These are phyloP conservation scores for Accipiter cooperii DNA, from an alignment of 2,113 vertebrate genomes.

Conservation along the genomic window DNA sequence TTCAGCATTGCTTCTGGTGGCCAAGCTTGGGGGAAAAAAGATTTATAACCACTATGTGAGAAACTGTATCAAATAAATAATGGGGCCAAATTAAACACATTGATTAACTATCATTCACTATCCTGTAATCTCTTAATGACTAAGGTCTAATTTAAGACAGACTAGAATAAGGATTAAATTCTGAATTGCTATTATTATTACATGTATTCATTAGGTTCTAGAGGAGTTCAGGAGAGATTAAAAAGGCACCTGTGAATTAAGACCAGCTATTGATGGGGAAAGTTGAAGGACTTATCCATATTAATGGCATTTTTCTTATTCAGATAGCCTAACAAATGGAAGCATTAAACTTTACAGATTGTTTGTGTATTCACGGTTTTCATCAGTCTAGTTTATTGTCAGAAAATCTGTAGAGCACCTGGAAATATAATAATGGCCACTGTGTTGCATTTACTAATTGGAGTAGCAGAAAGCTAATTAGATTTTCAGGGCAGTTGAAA, in stretches of 20 bases:
- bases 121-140: slow-evolving; percentile 59
- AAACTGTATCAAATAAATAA: slow-evolving; percentile 67
- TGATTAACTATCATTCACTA: slow-evolving; percentile 65
- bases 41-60: slow-evolving; percentile 41
- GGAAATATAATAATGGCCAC: slow-evolving; percentile 18
- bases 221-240: slow-evolving; percentile 49
- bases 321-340: not conserved
- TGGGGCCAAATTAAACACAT: slow-evolving; percentile 61
- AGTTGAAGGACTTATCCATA: slow-evolving; percentile 19
- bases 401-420: slow-evolving; percentile 36
- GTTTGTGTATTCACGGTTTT: slow-evolving; percentile 28
- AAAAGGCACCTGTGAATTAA: slow-evolving; percentile 55
- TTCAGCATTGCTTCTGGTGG: not conserved
- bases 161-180: slow-evolving; percentile 60
- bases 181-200: slow-evolving; percentile 56
- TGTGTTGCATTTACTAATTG: slow-evolving; percentile 10
- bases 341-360: slow-evolving; percentile 12
- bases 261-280: slow-evolving; percentile 15
- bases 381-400: not conserved
- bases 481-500: not conserved
- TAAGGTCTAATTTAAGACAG: slow-evolving; percentile 55
- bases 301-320: slow-evolving; percentile 41
- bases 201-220: slow-evolving; percentile 55
- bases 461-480: not conserved
- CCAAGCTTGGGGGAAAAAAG: not conserved